Conservation (phyloP, 2,888 invertebrate species). For the Diarsia rubi region DNA sequence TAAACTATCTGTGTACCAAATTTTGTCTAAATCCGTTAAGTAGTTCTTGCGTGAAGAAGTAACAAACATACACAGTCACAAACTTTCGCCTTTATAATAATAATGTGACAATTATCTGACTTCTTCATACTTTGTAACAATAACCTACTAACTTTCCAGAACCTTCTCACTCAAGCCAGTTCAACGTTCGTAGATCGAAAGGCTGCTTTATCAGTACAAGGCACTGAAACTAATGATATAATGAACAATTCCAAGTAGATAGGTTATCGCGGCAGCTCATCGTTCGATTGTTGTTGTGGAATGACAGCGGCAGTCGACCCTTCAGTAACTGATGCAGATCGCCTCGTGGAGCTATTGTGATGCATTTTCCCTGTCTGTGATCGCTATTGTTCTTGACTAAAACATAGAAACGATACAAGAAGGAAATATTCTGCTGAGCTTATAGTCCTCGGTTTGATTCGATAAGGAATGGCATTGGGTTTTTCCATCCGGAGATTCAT, state of each 20-base stretch:
- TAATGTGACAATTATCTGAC: slow-evolving; percentile 8
- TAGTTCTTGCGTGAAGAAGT: no score
- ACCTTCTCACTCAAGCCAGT: slow-evolving; percentile 16
- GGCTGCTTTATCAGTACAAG: slow-evolving; percentile 50
- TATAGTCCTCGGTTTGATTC: neutral
- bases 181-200: slow-evolving; percentile 34
- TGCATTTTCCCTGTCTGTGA: slow-evolving; percentile 9
- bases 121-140: slow-evolving; percentile 16
- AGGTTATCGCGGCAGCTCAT: slow-evolving; percentile 54
- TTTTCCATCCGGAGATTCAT: neutral
- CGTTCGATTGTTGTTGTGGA: slow-evolving; percentile 43
- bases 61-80: no score
- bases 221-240: slow-evolving; percentile 21
- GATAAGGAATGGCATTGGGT: no score
- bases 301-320: slow-evolving; percentile 46
- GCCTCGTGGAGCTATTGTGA: slow-evolving; percentile 47
- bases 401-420: neutral
- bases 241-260: slow-evolving; percentile 41
- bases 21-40: no score
- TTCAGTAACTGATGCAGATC: slow-evolving; percentile 30
- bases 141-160: slow-evolving; percentile 39
- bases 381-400: neutral
- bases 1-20: no score
- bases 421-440: neutral
- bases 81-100: no score